phyloP scores from a whole-genome alignment of 2,797 vertebrate genomes.

The Meda fulgida region DNA sequence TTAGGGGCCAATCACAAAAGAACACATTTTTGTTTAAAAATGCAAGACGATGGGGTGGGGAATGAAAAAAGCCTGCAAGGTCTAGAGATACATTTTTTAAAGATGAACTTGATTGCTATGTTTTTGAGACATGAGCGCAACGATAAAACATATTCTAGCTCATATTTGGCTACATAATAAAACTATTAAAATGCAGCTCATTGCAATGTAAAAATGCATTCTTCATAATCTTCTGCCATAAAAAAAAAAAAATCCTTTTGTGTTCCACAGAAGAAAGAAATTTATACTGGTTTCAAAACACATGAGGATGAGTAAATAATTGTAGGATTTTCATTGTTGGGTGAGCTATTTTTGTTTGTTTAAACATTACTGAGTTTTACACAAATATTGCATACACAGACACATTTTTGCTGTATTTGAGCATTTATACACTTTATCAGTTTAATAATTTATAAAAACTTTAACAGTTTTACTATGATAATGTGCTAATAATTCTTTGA shows the following conservation, averaged over 20 bases:
- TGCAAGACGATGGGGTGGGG: too few relatives aligned
- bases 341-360: background rate
- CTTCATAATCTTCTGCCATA: too few relatives aligned
- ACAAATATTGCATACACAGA: background rate
- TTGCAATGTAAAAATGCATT: too few relatives aligned
- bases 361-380: background rate
- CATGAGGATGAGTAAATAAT: background rate
- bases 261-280: background rate
- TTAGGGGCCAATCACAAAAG: background rate
- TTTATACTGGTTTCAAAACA: background rate
- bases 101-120: too few relatives aligned
- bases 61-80: too few relatives aligned
- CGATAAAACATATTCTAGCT: too few relatives aligned
- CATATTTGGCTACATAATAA: too few relatives aligned
- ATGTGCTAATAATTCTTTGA: background rate
- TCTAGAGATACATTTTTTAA: too few relatives aligned
- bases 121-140: too few relatives aligned
- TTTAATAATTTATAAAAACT: background rate
- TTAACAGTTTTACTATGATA: background rate
- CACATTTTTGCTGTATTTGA: background rate
- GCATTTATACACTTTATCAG: background rate
- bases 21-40: background rate
- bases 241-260: background rate
- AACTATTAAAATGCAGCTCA: too few relatives aligned
- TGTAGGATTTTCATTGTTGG: background rate